Base-by-base conservation (phyloP, 2,113 vertebrate species). In the Apodemus speciosus region DNA sequence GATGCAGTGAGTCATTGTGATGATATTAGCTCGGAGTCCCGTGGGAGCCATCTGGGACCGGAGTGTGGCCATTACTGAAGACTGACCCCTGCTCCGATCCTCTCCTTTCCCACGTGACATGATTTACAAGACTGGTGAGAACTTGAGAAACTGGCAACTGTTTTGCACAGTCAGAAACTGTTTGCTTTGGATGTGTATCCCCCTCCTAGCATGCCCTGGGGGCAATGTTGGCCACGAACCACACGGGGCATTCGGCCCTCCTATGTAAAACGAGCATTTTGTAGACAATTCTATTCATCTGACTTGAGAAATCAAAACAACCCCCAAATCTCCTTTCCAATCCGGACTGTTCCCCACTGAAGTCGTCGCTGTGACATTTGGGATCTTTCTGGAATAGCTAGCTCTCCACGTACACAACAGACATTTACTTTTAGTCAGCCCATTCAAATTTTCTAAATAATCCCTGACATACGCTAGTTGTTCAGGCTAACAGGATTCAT, bases 351-450 rank as follows among this genome's bases (percentile, higher is more conserved):
- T 53, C 62, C 90, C 68, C 49, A 62, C 92, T 88, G 49, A 84
- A 32, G 16, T 51, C 21, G 40, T 51, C 23, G 20, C 68, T 85
- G 56, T 40, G 32, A 92, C 11, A n/a, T 85, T 68, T 13, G 40
- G 51, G 46, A 71, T 69, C 81, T 53, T 81, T 88, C 94, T 81
- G 91, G 81, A 88, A 96, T 73, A 69, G n/a, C n/a, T n/a, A n/a
- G 53, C 14, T 40, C 6, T 56, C 8, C 4, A 56, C 20, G 3
- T 21, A 51, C 27, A 46, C 62, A 93, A 46, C n/a, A 46, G 87
- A 71, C 53, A 20, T 13, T 7, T 49, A 15, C 43, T 89, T 85
- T 90, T 60, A 88, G 40, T 32, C 8, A 43, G 38, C 27, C 38
- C 15, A 32, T 83, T 83, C 27, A 21, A 9, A 83, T 83, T 62